phyloP scores from a whole-genome alignment of 1,140 invertebrate genomes.

The Nebria ingens region DNA sequence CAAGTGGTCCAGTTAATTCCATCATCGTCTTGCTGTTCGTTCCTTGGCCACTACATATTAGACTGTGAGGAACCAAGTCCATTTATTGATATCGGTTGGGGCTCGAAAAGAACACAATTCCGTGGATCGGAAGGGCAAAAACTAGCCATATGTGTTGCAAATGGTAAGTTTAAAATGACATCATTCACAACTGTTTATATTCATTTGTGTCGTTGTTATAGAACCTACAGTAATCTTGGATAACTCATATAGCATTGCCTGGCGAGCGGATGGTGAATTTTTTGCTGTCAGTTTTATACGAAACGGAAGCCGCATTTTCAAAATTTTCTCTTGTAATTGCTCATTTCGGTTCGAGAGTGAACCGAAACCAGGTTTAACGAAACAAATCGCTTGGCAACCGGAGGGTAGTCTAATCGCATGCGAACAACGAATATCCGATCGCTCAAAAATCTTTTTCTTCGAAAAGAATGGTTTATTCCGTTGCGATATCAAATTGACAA shows the following conservation, averaged over 20 bases:
- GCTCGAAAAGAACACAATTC: background rate
- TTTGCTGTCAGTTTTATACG: constrained; percentile 17
- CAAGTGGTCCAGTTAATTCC: background rate
- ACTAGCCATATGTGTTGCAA: background rate
- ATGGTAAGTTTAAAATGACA: background rate
- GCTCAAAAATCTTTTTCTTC: background rate
- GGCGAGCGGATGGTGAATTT: constrained; percentile 29
- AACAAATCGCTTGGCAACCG: background rate
- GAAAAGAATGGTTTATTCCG: background rate
- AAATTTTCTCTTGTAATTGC: background rate
- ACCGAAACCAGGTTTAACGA: background rate
- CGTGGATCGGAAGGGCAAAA: background rate
- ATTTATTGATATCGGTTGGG: constrained; percentile 1
- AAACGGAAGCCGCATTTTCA: background rate
- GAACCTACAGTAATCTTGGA: background rate
- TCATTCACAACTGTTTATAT: background rate
- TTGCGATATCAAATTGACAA: background rate
- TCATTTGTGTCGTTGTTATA: background rate
- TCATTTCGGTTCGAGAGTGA: background rate
- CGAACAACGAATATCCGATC: background rate
- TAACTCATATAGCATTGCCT: constrained; percentile 19
- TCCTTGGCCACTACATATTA: background rate
- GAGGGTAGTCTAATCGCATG: background rate
- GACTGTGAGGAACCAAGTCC: background rate
- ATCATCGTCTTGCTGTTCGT: background rate